Evolutionary conservation across 2,888 invertebrate species (phyloP), one percentile per base, ranked within the genome.

Genomic region (Andrena bucephala): DNA sequence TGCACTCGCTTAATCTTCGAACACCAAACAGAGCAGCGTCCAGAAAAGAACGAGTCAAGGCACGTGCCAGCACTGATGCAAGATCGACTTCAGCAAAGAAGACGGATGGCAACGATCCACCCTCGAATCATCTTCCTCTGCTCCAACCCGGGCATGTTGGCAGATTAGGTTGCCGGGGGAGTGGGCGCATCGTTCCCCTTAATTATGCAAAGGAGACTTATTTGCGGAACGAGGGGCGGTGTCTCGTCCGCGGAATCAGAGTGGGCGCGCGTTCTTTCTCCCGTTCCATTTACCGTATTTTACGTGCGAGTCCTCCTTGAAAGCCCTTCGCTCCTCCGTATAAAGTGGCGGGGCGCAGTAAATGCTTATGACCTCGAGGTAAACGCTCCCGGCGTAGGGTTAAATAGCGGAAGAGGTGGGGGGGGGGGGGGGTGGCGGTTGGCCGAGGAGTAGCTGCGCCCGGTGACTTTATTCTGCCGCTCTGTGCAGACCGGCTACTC

Each of bases 361-460:
- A 85, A 83, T 81, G 72, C 76, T 70, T 33, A 52, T 82, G 73
- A 66, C 84, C 83, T 68, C 83, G 76, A 65, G 79, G 74, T 65
- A 57, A 78, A 77, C 59, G 74, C 79, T 81, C 66, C 68, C 63
- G 59, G 85, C 74, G 68, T 71, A 82, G 75, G 78, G 86, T 87
- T 87, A 87, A 87, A 87, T 75, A 85, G 86, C 88, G 86, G 83
- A 87, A 87, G 85, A 77, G 85, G 85, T 16, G 13, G 0, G 7
- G 33, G 33, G 6, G 33, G 33, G 33, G 42, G 42, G 16, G 16
- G 4, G 16, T 1, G 42, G 42, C 42, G 73, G 48, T 27, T 63
- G 77, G 48, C 71, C 70, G 70, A 72, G 77, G 71, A 83, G 76
- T 42, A 83, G 65, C 68, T 60, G 59, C 72, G 57, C n/a, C 62